Conservation (phyloP, 2,888 invertebrate genomes). For the Celastrina argiolus region DNA sequence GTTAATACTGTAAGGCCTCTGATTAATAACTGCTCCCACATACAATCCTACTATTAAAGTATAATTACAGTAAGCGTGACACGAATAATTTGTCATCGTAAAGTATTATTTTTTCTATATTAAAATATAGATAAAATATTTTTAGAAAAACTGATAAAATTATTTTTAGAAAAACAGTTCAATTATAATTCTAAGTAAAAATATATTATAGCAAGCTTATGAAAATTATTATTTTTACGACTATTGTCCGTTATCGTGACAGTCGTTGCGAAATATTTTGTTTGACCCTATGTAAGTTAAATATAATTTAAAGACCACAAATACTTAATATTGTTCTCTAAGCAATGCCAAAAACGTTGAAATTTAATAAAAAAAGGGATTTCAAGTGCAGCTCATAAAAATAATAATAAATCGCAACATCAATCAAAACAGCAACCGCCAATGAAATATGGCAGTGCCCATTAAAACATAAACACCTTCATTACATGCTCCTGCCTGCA, state of each 20-base stretch:
- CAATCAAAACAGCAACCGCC: conserved; percentile 53
- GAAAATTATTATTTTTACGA: too few relatives aligned
- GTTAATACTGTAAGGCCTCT: too few relatives aligned
- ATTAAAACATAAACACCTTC: conserved; percentile 43
- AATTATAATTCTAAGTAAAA: too few relatives aligned
- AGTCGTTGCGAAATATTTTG: too few relatives aligned
- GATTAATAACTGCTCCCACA: not conserved
- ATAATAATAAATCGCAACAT: conserved; percentile 62
- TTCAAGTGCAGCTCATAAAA: conserved; percentile 35
- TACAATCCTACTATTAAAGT: not conserved
- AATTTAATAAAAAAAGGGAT: conserved; percentile 8
- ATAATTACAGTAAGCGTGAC: not conserved
- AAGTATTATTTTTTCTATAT: not conserved
- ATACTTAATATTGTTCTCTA: not conserved
- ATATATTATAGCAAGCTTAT: too few relatives aligned
- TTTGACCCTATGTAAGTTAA: too few relatives aligned
- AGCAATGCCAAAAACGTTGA: not conserved
- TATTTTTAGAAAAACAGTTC: too few relatives aligned
- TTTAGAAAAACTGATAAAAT: not conserved
- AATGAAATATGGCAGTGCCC: conserved; percentile 60
- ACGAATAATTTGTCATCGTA: not conserved
- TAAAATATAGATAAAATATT: not conserved
- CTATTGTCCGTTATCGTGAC: too few relatives aligned
- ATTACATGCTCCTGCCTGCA: not conserved
- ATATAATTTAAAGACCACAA: too few relatives aligned